phyloP scores from a whole-genome alignment of 1,140 invertebrate genomes.

The Conus betulinus region DNA sequence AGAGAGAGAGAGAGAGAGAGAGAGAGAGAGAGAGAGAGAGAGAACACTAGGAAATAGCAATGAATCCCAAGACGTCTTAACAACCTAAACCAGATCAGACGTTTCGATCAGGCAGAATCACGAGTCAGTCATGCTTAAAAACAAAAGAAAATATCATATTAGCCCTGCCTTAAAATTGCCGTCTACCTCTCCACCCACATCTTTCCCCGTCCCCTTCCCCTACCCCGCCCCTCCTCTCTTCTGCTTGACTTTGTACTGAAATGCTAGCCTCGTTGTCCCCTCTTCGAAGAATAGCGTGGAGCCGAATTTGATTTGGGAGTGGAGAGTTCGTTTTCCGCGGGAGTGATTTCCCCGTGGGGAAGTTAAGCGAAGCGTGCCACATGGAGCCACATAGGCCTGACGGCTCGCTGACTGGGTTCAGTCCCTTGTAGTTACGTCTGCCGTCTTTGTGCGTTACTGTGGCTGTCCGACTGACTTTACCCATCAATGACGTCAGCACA shows the following conservation, averaged over 20 bases:
- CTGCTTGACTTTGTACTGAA: not conserved
- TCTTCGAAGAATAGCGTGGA: not conserved
- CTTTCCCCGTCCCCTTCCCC: too few species aligned
- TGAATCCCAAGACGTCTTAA: not conserved
- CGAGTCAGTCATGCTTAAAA: not conserved
- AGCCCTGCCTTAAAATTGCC: too few species aligned
- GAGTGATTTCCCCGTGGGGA: not conserved
- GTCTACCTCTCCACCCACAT: too few species aligned
- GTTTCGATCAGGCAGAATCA: not conserved
- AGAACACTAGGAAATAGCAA: not conserved
- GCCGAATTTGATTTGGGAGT: not conserved
- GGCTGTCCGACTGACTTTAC: not conserved
- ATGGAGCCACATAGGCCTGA: not conserved
- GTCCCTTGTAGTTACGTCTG: not conserved
- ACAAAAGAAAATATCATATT: not conserved
- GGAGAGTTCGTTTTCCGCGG: not conserved
- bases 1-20: slow-evolving; percentile 27
- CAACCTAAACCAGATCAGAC: not conserved
- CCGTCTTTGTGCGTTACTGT: not conserved
- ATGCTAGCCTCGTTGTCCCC: not conserved
- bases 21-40: slow-evolving; percentile 24
- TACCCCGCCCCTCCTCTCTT: not conserved
- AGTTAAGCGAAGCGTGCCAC: not conserved
- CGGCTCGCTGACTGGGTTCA: not conserved
- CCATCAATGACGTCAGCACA: too few species aligned